phyloP scores from a whole-genome alignment of 2,113 vertebrate genomes.

The Hydrolagus affinis region DNA sequence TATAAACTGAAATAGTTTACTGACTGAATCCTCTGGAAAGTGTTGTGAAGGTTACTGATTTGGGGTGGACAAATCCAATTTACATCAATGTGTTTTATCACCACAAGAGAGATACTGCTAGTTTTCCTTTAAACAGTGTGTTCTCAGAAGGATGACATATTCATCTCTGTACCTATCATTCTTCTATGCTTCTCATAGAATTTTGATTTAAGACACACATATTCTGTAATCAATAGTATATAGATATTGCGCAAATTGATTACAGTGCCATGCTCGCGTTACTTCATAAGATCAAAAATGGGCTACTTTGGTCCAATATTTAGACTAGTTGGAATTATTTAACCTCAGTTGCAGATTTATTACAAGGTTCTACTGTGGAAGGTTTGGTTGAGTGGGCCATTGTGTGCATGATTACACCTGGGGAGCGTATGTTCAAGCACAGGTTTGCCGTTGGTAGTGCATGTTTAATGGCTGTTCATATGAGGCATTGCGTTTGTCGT shows the following conservation, averaged over 20 bases:
- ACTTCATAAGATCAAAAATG: too few relatives aligned
- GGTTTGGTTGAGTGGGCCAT: too few relatives aligned
- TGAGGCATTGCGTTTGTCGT: too few relatives aligned
- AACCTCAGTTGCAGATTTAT: too few relatives aligned
- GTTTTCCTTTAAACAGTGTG: too few relatives aligned
- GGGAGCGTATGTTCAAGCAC: too few relatives aligned
- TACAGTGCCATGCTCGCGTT: neutral
- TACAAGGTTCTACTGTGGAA: too few relatives aligned
- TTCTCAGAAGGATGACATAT: neutral
- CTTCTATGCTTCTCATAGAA: neutral
- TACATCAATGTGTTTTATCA: neutral
- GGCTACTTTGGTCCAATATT: too few relatives aligned
- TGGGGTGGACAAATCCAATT: neutral
- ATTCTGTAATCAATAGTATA: neutral
- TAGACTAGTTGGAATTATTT: too few relatives aligned
- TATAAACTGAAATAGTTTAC: neutral
- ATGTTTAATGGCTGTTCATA: too few relatives aligned
- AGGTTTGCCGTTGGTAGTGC: too few relatives aligned
- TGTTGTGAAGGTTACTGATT: neutral
- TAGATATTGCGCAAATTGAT: neutral
- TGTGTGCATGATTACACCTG: too few relatives aligned
- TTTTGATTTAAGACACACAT: neutral
- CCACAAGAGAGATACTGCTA: neutral
- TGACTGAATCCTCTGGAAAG: neutral
- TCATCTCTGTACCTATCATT: slow-evolving; percentile 13